phyloP scores from a whole-genome alignment of 2,113 vertebrate genomes.

The Bujurquina vittata region DNA sequence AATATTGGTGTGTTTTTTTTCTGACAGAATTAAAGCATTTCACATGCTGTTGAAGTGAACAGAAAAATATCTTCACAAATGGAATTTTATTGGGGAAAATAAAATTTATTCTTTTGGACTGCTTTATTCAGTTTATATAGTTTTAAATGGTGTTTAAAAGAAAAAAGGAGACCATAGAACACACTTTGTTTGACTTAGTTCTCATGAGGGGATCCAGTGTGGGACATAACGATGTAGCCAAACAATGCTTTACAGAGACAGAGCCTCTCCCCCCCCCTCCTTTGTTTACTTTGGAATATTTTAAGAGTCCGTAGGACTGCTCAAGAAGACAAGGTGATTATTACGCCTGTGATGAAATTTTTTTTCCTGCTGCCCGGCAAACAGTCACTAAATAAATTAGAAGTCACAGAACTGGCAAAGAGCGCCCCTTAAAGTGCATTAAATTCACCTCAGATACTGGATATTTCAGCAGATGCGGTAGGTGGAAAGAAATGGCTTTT shows the following conservation, averaged over 20 bases:
- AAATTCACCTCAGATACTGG: accelerated
- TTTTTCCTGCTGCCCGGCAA: too few species aligned
- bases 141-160: background rate
- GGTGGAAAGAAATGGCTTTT: too few species aligned
- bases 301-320: too few species aligned
- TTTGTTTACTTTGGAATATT: too few species aligned
- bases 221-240: background rate
- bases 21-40: background rate
- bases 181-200: too few species aligned
- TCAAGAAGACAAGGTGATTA: too few species aligned
- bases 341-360: too few species aligned
- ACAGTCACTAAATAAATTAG: too few species aligned
- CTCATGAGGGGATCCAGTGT: background rate
- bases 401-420: background rate
- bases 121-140: background rate
- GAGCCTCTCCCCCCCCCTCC: too few species aligned
- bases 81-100: conserved; percentile 23
- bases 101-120: conserved; percentile 27
- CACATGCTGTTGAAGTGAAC: background rate
- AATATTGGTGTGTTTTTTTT: conserved; percentile 17
- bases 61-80: background rate
- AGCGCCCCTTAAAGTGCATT: background rate
- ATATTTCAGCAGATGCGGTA: background rate
- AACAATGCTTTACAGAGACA: too few species aligned
- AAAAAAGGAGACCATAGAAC: too few species aligned